Conservation (phyloP, 2,888 invertebrate species). For the Cabera pusaria region DNA sequence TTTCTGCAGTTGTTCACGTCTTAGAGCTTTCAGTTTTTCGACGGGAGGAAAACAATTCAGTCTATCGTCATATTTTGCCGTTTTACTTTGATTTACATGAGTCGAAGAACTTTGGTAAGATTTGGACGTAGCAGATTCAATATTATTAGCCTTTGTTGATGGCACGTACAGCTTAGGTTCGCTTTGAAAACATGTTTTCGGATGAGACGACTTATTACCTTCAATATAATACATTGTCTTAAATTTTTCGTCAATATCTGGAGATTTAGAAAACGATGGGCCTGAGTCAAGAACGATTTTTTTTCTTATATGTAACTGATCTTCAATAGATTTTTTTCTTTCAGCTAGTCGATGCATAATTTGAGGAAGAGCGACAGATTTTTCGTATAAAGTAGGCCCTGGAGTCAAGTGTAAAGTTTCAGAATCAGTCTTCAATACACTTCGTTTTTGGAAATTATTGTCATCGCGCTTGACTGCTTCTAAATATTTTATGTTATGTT, state of each 20-base stretch:
- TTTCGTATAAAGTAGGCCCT: conserved; percentile 48
- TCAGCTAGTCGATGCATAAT: conserved; percentile 40
- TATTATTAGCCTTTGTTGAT: background rate
- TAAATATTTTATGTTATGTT: conserved; percentile 21
- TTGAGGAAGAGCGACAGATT: conserved; percentile 41
- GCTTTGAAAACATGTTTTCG: too few species aligned
- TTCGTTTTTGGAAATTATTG: conserved; percentile 39
- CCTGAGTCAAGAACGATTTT: conserved; percentile 10
- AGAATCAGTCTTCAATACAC: conserved; percentile 26
- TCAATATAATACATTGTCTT: too few species aligned
- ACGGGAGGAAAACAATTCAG: too few species aligned
- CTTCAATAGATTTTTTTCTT: conserved; percentile 24
- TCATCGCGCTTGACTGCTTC: conserved; percentile 37
- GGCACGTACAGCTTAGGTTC: too few species aligned
- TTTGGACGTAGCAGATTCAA: too few species aligned
- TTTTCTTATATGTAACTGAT: conserved; percentile 14
- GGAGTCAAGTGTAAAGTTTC: conserved; percentile 36
- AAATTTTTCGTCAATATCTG: too few species aligned
- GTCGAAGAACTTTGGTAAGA: too few species aligned
- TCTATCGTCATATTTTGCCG: too few species aligned
- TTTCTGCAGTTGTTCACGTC: conserved; percentile 1
- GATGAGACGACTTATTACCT: too few species aligned
- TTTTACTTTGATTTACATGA: too few species aligned
- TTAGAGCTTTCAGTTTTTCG: conserved; percentile 11
- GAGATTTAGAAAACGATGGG: background rate